Evolutionary conservation across 2,888 invertebrate species (phyloP), one percentile per base, ranked within the genome.

Genomic region (Heliconius hortense): DNA sequence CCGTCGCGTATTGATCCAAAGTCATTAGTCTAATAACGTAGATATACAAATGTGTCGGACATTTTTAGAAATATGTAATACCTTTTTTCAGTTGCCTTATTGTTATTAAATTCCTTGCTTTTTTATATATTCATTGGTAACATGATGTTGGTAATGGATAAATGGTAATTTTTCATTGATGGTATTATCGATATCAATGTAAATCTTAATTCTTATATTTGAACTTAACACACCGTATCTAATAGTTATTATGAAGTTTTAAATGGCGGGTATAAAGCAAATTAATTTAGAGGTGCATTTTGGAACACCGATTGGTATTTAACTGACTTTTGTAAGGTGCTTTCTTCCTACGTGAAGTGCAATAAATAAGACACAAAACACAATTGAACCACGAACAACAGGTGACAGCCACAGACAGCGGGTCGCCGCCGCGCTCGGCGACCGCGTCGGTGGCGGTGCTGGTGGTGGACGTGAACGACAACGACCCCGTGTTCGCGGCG

Each of bases 401-500:
- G 95, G 96, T 97, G 31, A 95, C 97, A 67, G 96, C 99, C 28
- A 96, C 96, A 68, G 99, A 99, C 91, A 96, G 96, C 63, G 99
- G 99, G 0, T 93, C 95, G 3, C 98, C 98, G 0, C 96, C 97
- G 0, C 95, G 97, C 28, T 97, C 97, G 1, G 97, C 98, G 0
- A 97, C 97, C 76, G 97, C 98, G 0, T 97, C 97, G 0, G 98
- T 99, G 0, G 95, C 96, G 11, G 97, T 99, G 24, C 97, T 97
- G 1, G 96, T 99, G 2, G 97, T 98, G 87, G 98, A 99, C 89
- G 97, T 98, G 26, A 99, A 99, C 88, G 98, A 99, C 92, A 98
- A 99, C 89, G 97, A 99, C 88, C 99, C 99, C 0, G 96, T 97
- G 80, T 99, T 99, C 90, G 97, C 98, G 82, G 98, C 98, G 79